Conservation (phyloP, 2,888 invertebrate genomes). For the Spilarctia lutea region DNA sequence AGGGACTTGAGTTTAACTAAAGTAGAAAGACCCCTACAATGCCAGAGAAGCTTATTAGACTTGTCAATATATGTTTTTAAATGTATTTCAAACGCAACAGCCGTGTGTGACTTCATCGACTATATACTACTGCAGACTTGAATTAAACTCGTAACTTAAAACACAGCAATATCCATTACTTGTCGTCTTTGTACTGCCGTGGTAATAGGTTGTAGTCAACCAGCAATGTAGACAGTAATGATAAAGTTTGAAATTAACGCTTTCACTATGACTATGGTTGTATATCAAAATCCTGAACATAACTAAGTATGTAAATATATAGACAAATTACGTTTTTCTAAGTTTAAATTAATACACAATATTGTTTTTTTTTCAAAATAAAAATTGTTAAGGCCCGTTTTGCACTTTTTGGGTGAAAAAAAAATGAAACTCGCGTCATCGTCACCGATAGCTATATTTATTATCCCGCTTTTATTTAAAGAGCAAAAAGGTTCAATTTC, state of each 20-base stretch:
- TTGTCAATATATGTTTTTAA: not conserved
- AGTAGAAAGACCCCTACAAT: not conserved
- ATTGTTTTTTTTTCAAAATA: not conserved
- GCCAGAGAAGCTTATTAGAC: not conserved
- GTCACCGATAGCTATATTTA: too few species aligned
- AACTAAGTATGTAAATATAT: too few species aligned
- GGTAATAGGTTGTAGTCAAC: slow-evolving; percentile 36
- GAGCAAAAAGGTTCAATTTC: too few species aligned
- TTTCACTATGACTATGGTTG: slow-evolving; percentile 47
- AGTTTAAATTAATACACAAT: not conserved
- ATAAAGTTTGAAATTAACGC: slow-evolving; percentile 55
- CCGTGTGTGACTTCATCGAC: slow-evolving; percentile 24
- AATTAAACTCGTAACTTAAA: slow-evolving; percentile 42
- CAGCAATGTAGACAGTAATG: slow-evolving; percentile 54
- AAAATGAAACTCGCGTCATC: too few species aligned
- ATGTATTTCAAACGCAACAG: not conserved
- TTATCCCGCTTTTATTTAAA: too few species aligned
- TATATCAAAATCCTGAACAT: slow-evolving; percentile 1
- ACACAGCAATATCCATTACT: slow-evolving; percentile 46
- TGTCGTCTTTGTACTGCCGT: slow-evolving; percentile 26
- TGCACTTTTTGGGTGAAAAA: too few species aligned
- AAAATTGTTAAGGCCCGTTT: too few species aligned
- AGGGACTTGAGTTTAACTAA: not conserved
- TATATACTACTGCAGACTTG: slow-evolving; percentile 47
- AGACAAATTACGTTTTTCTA: not conserved